Percentiles rank a stretch among this genome's conserved stretches.
Evolutionary conservation across 2,888 invertebrate genomes (phyloP).

Genomic region (Clivina fossor): DNA sequence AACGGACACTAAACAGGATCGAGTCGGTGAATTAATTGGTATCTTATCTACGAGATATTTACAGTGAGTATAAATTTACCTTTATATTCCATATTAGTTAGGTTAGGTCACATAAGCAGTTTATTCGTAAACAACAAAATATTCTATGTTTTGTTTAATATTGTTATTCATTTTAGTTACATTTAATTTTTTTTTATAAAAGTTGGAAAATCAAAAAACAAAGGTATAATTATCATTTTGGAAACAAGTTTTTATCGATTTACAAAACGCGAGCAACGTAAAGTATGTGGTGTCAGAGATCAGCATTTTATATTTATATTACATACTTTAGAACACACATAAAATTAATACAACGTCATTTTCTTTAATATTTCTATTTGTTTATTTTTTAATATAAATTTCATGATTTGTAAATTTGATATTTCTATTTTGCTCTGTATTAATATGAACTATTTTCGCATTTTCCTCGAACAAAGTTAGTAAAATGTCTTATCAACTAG

Average conservation of each 20-base stretch:
- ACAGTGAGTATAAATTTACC: conserved; percentile 70
- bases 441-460: too few species aligned
- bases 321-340: too few species aligned
- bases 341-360: too few species aligned
- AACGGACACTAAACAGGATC: conserved; percentile 61
- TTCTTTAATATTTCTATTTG: too few species aligned
- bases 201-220: not conserved
- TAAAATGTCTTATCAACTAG: not conserved
- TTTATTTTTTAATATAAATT: too few species aligned
- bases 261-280: too few species aligned
- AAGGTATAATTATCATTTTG: too few species aligned
- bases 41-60: conserved; percentile 73
- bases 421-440: too few species aligned
- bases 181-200: conserved; percentile 1
- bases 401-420: too few species aligned
- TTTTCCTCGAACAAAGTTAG: not conserved
- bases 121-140: not conserved
- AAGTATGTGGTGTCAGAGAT: too few species aligned
- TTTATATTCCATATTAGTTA: conserved; percentile 25
- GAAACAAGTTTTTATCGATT: too few species aligned
- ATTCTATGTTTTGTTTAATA: not conserved
- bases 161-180: not conserved
- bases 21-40: conserved; percentile 86
- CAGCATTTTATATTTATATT: too few species aligned
- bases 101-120: not conserved